phyloP scores from a whole-genome alignment of 1,140 invertebrate genomes.

The Bombus waltoni region DNA sequence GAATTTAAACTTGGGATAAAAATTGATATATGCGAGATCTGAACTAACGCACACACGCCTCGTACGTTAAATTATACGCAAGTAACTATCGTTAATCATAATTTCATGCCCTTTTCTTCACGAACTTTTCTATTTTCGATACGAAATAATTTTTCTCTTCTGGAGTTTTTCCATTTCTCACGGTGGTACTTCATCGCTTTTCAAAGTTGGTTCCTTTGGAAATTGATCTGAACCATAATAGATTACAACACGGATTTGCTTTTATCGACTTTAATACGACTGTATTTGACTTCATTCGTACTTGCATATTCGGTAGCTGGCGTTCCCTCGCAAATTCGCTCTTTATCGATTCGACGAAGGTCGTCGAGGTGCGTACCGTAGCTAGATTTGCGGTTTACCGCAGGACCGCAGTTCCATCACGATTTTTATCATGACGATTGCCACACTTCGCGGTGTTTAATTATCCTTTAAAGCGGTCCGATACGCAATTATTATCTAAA shows the following conservation, averaged over 20 bases:
- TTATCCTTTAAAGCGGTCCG: conserved; percentile 62
- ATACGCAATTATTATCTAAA: conserved; percentile 39
- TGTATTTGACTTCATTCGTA: conserved; percentile 56
- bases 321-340: conserved; percentile 40
- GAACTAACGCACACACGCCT: too few relatives aligned
- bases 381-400: conserved; percentile 66
- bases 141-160: neutral
- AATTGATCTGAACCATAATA: conserved; percentile 19
- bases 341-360: conserved; percentile 66
- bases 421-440: conserved; percentile 61
- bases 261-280: conserved; percentile 38
- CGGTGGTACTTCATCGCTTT: neutral
- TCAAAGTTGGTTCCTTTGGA: neutral
- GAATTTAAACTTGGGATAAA: too few relatives aligned
- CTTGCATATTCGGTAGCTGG: conserved; percentile 40
- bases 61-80: too few relatives aligned
- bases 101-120: neutral
- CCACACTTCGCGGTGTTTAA: conserved; percentile 65
- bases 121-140: neutral
- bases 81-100: neutral
- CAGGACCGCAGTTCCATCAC: conserved; percentile 63
- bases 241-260: conserved; percentile 38
- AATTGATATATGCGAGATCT: too few relatives aligned
- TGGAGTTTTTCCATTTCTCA: neutral
- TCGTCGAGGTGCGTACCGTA: conserved; percentile 54